Conservation (phyloP, 2,888 invertebrate genomes). For the Neoscelio sp. region DNA sequence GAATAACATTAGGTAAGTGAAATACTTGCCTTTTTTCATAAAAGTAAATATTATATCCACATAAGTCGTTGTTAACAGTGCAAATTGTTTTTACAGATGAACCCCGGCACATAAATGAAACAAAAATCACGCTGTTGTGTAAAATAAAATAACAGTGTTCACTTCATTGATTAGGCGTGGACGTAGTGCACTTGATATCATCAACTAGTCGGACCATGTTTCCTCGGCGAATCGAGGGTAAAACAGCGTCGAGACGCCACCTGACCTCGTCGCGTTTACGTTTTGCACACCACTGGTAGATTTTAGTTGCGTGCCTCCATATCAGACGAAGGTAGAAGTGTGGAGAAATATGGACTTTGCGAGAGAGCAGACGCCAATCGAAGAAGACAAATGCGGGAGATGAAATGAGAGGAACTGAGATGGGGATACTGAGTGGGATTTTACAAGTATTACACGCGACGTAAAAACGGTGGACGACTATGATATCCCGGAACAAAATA, state of each 20-base stretch:
- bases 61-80: no score
- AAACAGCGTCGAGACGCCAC: constrained; percentile 53
- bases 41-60: no score
- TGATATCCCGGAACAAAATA: neutral
- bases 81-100: no score
- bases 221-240: constrained; percentile 42
- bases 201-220: constrained; percentile 32
- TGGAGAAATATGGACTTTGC: constrained; percentile 63
- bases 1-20: no score
- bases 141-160: constrained; percentile 11
- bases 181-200: constrained; percentile 34
- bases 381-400: constrained; percentile 46
- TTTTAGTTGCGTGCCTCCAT: constrained; percentile 69
- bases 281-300: constrained; percentile 80
- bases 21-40: no score
- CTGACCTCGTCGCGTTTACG: constrained; percentile 72
- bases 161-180: constrained; percentile 55
- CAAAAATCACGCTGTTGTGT: neutral
- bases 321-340: constrained; percentile 55
- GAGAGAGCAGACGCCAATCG: constrained; percentile 54
- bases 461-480: no score
- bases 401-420: constrained; percentile 60
- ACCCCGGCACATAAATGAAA: neutral
- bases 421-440: constrained; percentile 67
- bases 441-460: constrained; percentile 20